Base-by-base conservation (phyloP, 1,140 invertebrate species). In the Episyrphus balteatus region DNA sequence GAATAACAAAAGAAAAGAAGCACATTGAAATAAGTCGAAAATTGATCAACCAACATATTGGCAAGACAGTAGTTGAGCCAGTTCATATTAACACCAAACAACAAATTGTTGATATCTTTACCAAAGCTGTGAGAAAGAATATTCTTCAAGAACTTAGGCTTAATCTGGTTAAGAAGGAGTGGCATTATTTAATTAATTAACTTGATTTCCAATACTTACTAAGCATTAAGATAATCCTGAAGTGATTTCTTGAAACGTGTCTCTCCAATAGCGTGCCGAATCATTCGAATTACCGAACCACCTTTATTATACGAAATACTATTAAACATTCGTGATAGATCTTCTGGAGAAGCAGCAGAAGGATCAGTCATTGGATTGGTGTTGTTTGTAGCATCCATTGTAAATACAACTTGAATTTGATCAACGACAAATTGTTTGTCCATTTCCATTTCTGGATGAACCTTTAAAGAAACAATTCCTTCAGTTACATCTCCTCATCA, bases 241-340 rank as follows among this genome's bases (percentile, higher is more conserved):
- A 87, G 58, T 5, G 81, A 82, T 44, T 66, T 59, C 54, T 71
- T 65, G 58, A 88, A 86, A 1, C 74, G 72, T 0, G 71, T 62
- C 30, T 72, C 65, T 5, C 82, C 81, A n/a, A 89, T 69, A 31
- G 83, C 75, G 55, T 83, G 75, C 51, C 80, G 72, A 55, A 86
- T 80, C 87, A 89, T 89, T 49, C 84, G 72, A 14, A 90, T 79
- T 12, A 91, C 62, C 11, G 77, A 70, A 2, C 75, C 83, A 18
- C 78, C 79, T 61, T 82, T 82, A 44, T 74, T 76, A 51, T 82
- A 82, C 1, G 74, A 74, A 42, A 81, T 73, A 12, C 66, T 70
- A 15, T 73, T 72, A 51, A 82, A 82, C 67, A 78, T 79, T 8
- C 59, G 59, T 6, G 66, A 61, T 1, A 79, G 67, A 45, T 77